Conservation (phyloP, 30 jellyfish, hydroid and myxozoan species). For the Rhopilema esculentum region DNA sequence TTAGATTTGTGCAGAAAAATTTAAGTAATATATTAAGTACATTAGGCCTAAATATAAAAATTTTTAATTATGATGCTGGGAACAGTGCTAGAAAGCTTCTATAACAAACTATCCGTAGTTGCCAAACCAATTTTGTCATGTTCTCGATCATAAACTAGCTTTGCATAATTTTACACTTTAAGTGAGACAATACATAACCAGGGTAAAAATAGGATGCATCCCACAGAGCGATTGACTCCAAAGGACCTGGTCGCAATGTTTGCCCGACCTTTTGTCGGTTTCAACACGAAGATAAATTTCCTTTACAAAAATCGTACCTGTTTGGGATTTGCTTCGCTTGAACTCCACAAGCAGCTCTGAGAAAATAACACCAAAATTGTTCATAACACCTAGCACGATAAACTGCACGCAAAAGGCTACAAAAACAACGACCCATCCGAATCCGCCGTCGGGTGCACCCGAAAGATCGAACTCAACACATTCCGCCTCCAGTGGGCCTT, state of each 20-base stretch:
- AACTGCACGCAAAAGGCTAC: slow-evolving; percentile 98
- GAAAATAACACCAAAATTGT: slow-evolving; percentile 90
- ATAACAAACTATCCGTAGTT: too few species aligned
- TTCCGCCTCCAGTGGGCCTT: slow-evolving; percentile 79
- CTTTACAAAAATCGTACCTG: slow-evolving; percentile 61
- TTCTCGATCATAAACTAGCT: too few species aligned
- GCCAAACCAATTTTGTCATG: too few species aligned
- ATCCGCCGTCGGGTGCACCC: slow-evolving; percentile 96
- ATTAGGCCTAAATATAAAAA: background rate
- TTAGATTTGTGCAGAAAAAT: too few species aligned
- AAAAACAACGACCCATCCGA: slow-evolving; percentile 93
- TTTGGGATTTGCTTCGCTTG: slow-evolving; percentile 76
- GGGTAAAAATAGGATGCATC: background rate
- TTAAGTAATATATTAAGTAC: too few species aligned
- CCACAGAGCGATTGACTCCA: background rate
- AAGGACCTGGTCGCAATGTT: background rate
- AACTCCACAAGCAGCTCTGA: slow-evolving; percentile 91
- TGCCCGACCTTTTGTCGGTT: background rate
- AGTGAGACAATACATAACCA: too few species aligned
- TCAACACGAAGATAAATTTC: background rate
- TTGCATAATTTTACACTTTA: too few species aligned
- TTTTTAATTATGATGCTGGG: too few species aligned
- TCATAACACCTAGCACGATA: slow-evolving; percentile 95
- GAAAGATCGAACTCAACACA: slow-evolving; percentile 68
- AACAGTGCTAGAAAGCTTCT: background rate